Evolutionary conservation across 1,140 invertebrate genomes (phyloP), one percentile per base, ranked within the genome.

Genomic region (Philopotamus ludificatus): DNA sequence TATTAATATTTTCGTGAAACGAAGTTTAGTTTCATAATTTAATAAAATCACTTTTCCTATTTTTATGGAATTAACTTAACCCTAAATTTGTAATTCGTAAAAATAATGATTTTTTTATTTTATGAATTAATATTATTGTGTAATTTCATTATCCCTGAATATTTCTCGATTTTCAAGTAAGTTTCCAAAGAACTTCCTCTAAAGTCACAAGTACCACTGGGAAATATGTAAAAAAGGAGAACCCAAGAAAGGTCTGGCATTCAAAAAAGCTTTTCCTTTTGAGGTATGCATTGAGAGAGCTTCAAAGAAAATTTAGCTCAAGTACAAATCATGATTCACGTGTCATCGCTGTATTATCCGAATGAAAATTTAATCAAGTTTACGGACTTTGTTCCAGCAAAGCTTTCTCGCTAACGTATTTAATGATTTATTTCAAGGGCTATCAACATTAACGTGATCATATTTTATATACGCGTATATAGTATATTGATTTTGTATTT

Each of bases 201-300:
- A 34, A 34, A 34, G 28, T 34, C 28, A 34, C 28, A 34, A 34
- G 28, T 34, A 12, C 28, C 28, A 34, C 28, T n/a, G 18, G 18
- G 44, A 47, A 47, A 47, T 47, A 47, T 39, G n/a, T 47, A 47
- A 20, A 47, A 47, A 47, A 47, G 44, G 44, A 16, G n/a, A 39
- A 39, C 10, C 8, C 7, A 16, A 7, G 15, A 47, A 47, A 47
- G 18, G 44, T 47, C 44, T 8, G 44, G 44, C 18, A 15, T 47
- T 47, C 18, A 47, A 47, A 47, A 47, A 12, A 47, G 10, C 18
- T 47, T 47, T 47, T 15, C 10, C 44, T 47, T 47, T 12, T 15
- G 18, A 47, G 10, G 44, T 47, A 7, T 47, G 15, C 44, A 47
- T 34, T 12, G 28, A 7, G 28, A 16, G 15, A 47, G 44, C 44